phyloP scores from a whole-genome alignment of 2,888 invertebrate species.

The Meteorus cinctellus region DNA sequence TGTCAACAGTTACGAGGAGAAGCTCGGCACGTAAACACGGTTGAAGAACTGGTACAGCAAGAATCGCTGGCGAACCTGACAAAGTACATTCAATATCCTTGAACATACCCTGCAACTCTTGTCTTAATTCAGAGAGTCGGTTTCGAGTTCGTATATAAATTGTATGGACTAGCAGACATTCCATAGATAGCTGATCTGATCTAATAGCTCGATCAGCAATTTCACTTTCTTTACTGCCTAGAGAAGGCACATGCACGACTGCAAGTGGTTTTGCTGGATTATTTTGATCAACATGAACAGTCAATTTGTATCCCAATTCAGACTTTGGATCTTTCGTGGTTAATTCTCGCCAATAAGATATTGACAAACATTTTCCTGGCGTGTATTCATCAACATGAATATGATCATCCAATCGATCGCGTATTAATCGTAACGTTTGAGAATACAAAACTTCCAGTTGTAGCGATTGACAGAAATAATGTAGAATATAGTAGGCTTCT shows the following conservation, averaged over 20 bases:
- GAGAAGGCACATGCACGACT: conserved; percentile 80
- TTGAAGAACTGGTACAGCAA: conserved; percentile 90
- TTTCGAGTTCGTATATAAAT: conserved; percentile 94
- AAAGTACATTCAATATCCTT: conserved; percentile 86
- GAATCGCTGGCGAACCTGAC: conserved; percentile 93
- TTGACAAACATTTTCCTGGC: conserved; percentile 89
- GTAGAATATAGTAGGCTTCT: conserved; percentile 89
- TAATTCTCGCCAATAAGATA: conserved; percentile 93
- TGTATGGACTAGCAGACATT: conserved; percentile 93
- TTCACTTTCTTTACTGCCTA: conserved; percentile 82
- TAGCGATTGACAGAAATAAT: conserved; percentile 95
- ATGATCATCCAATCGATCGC: conserved; percentile 91
- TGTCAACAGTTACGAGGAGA: conserved; percentile 93
- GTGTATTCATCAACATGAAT: conserved; percentile 92
- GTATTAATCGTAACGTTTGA: conserved; percentile 89
- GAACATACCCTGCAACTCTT: conserved; percentile 82
- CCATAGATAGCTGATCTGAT: conserved; percentile 95
- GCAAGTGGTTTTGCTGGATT: conserved; percentile 86
- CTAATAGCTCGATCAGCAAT: conserved; percentile 86
- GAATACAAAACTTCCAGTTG: conserved; percentile 90
- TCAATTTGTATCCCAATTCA: conserved; percentile 90
- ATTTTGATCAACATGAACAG: conserved; percentile 89
- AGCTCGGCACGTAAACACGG: conserved; percentile 95
- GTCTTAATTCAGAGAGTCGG: conserved; percentile 86
- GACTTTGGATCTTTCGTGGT: conserved; percentile 84